Evolutionary conservation across 2,797 vertebrate species (phyloP).

Genomic region (Epinephelus awoara): DNA sequence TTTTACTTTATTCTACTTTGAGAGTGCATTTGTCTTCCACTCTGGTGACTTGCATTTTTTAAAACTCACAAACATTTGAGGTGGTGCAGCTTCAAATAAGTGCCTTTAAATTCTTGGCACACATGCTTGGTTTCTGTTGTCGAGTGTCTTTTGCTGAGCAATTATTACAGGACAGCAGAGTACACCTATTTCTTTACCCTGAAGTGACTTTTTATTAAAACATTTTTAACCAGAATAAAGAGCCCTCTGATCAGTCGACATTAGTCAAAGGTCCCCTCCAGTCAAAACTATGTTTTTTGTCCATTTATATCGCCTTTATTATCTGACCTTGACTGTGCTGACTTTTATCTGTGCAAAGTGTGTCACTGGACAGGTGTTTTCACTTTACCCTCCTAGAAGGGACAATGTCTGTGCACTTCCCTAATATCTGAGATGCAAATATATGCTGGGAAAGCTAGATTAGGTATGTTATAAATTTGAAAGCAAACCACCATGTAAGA

Average conservation of each 20-base stretch:
- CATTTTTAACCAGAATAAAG: neutral
- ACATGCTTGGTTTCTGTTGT: neutral
- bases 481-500: too few species aligned
- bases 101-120: neutral
- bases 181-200: too few species aligned
- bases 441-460: too few species aligned
- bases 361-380: too few species aligned
- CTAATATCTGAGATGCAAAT: too few species aligned
- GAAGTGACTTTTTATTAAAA: neutral
- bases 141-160: neutral
- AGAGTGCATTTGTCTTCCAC: slow-evolving; percentile 12
- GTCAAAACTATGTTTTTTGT: too few species aligned
- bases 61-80: neutral
- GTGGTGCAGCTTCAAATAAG: neutral
- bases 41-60: slow-evolving; percentile 10
- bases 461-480: too few species aligned
- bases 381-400: too few species aligned
- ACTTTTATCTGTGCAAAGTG: too few species aligned
- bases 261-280: neutral
- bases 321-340: too few species aligned
- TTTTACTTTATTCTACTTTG: neutral
- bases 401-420: too few species aligned
- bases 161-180: neutral
- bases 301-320: too few species aligned
- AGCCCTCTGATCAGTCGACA: neutral